Base-by-base conservation (phyloP, 2,888 invertebrate genomes). In the Drosophila demipolita region DNA sequence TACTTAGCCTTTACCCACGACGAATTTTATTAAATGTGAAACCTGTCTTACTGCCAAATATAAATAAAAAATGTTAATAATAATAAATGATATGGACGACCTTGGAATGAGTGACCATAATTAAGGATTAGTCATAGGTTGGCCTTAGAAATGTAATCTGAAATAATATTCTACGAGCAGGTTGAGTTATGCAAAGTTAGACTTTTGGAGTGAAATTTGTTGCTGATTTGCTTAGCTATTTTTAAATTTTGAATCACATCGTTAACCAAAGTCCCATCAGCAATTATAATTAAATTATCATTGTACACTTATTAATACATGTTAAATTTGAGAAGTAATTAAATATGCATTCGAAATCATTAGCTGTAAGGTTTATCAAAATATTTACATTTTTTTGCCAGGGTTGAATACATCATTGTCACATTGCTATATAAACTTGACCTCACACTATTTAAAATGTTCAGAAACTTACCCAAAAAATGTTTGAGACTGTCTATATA, bases 391-490 rank as follows among this genome's bases (percentile, higher is more conserved):
- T 6, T n/a, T 29, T 49, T 50, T 15, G 26, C 8, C 15, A 5
- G 8, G 9, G 15, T 23, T 20, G 1, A n/a, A 20, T 42, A 2
- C 8, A 11, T 20, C n/a, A n/a, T 42, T 42, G 42, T 26, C 23
- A 7, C 20, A 45, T 7, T 23, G 3, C 23, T 7, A 4, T n/a
- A 17, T 1, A 20, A 40, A 35, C 12, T 50, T 33, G 23, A 17
- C n/a, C 35, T 35, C 12, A 29, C 29, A 38, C 20, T 12, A 12
- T 32, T 15, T n/a, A 50, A 5, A 29, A 57, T 35, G 17, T 11
- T 17, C 3, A 12, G 29, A 32, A 54, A 69, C 77, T 76, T 45
- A 81, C 81, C 78, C 78, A 72, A 58, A 52, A 49, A 59, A 54
- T 59, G 53, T 20, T 53, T 48, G 69, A 17, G 59, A 48, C 53